A percentile compares a stretch with the other conserved stretches of the same genome.
Evolutionary conservation across 2,797 vertebrate genomes (phyloP).

Genomic region (Bradypus variegatus): DNA sequence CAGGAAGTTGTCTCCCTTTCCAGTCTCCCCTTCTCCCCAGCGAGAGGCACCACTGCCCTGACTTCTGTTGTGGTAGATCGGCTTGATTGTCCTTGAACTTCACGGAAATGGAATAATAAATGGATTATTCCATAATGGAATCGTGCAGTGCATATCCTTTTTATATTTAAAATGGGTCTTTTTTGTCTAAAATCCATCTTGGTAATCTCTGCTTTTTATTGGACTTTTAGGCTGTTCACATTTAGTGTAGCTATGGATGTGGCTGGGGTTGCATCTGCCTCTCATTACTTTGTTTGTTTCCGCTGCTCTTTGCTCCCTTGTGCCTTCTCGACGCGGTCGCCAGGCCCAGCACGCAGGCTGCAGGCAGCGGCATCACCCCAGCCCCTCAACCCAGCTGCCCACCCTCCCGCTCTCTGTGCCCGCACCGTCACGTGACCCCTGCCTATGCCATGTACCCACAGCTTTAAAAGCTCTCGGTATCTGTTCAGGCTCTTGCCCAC

Average conservation of each 20-base stretch:
- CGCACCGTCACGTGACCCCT: background rate
- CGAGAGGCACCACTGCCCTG: background rate
- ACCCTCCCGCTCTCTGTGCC: too few relatives aligned
- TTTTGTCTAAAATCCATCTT: background rate
- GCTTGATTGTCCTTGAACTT: background rate
- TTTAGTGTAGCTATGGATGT: background rate
- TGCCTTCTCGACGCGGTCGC: background rate
- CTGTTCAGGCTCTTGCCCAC: background rate
- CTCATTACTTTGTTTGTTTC: too few relatives aligned
- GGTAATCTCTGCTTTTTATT: background rate
- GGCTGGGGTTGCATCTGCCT: background rate
- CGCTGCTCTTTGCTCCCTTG: background rate
- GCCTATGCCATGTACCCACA: background rate
- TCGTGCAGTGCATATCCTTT: background rate
- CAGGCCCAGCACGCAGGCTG: background rate
- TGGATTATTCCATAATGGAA: too few relatives aligned
- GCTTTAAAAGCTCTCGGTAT: background rate
- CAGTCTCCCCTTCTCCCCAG: too few relatives aligned
- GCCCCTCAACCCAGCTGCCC: too few relatives aligned
- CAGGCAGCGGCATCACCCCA: rapidly evolving
- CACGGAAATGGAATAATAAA: background rate
- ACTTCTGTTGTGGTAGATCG: too few relatives aligned
- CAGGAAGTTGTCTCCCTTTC: background rate
- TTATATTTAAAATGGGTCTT: background rate
- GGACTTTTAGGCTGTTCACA: background rate